Percentiles rank a stretch among this genome's conserved stretches.
phyloP scores from a whole-genome alignment of 2,797 vertebrate genomes.

The Bucorvus abyssinicus region DNA sequence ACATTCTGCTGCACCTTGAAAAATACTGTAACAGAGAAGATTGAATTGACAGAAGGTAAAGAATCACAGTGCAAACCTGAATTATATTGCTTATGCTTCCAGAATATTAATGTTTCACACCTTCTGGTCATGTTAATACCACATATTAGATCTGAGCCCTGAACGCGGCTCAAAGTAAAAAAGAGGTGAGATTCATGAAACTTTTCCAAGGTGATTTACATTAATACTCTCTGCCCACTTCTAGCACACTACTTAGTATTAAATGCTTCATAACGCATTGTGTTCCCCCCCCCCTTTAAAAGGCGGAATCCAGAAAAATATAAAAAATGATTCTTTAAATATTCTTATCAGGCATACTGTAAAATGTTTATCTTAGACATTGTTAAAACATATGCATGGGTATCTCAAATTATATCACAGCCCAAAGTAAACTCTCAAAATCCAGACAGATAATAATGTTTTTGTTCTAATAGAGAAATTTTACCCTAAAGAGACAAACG shows the following conservation, averaged over 20 bases:
- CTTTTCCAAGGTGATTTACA: not conserved
- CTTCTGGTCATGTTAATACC: not conserved
- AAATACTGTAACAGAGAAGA: not conserved
- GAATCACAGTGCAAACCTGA: not conserved
- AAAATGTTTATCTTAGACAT: slow-evolving; percentile 19
- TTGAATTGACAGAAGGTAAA: not conserved
- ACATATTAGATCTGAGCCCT: not conserved
- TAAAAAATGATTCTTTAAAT: not conserved
- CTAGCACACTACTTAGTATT: not conserved
- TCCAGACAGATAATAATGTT: not conserved
- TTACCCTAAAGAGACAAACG: slow-evolving; percentile 41
- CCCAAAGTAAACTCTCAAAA: slow-evolving; percentile 36
- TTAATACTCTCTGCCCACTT: not conserved
- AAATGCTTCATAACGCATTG: not conserved
- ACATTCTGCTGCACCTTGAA: not conserved
- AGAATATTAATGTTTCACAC: not conserved
- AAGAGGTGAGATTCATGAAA: not conserved
- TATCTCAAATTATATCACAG: slow-evolving; percentile 22
- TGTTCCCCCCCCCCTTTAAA: not conserved
- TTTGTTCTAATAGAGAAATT: slow-evolving; percentile 38
- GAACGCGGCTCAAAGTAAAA: not conserved
- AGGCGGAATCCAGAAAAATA: not conserved
- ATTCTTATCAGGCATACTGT: slow-evolving; percentile 2
- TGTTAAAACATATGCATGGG: not conserved
- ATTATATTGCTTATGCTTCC: not conserved